Evolutionary conservation across 2,113 vertebrate species (phyloP), one percentile per base, ranked within the genome.

Genomic region (Polypterus bichir): DNA sequence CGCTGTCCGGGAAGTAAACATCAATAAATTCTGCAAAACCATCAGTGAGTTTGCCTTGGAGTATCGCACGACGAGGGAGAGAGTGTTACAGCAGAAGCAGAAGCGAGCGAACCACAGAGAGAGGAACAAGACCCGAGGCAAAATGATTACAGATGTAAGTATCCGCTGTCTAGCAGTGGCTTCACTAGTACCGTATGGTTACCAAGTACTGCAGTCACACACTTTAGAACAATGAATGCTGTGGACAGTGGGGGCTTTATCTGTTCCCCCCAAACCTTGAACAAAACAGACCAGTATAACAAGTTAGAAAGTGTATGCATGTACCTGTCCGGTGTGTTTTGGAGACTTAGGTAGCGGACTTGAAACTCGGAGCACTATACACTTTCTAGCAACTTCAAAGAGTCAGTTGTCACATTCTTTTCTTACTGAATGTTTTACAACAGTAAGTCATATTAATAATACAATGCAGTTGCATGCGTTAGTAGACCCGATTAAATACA

Each of bases 141-240:
- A 97, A 85, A 93, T 98, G 91, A 98, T 98, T 83, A 98, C 95
- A 52, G 93, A 98, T 70, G 95, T 98, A 86, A 96, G 93, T 89
- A 59, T 10, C 65, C 61, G 5, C 62, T 46, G 56, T 55, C 4
- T 27, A 27, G 27, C 7, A 6, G 48, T 27, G 45, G 46, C 49
- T 46, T 52, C 9, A 5, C 46, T 44, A 46, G n/a, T 52, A 44
- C 45, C 10, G 4, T 4, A 44, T 49, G 9, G 27, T 60, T 11
- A 60, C n/a, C 51, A 44, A 27, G 47, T 2, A 3, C 47, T 7
- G 10, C 4, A 4, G 7, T 9, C 52, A 9, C 3, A 5, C 6
- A 49, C 51, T 46, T 5, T 27, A 27, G 27, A 48, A 48, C n/a
- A 49, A 4, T 49, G 6, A 27, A 27, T 27, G 27, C 27, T 27